Base-by-base conservation (phyloP, 1,140 invertebrate genomes). In the Drosophila rufa region DNA sequence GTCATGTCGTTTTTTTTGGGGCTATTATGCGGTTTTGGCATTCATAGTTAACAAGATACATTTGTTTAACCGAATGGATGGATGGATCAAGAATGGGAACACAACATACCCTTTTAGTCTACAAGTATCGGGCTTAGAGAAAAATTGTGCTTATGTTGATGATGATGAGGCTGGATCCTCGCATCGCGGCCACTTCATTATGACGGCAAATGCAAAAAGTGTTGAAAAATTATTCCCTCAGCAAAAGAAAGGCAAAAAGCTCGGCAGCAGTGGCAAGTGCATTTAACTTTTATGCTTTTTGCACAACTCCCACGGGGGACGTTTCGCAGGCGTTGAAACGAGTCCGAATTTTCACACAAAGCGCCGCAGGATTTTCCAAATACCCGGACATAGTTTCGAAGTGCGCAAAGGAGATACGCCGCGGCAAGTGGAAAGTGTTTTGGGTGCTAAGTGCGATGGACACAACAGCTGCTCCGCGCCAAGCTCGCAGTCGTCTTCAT, bases 161-260 rank as follows among this genome's bases (percentile, higher is more conserved):
- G 36, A 40, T 30, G 38, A 50, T 33, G 60, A 65, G 56, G 45
- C 42, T 45, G 48, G 47, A 48, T 47, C 60, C 60, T 50, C 47
- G 61, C 43, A 50, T 71, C 68, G 69, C 69, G 75, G 70, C 70
- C 85, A 90, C 85, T 89, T 89, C 85, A 90, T 90, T 82, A 85
- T 90, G 85, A 74, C 79, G 75, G 81, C 70, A 85, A 77, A 90
- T 85, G 81, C 81, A 90, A 82, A 79, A 90, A 85, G 66, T 79
- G 85, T 76, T 89, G 81, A 89, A 89, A 89, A 89, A 89, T 84
- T 79, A 89, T 85, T 90, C 85, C 85, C 85, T 90, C 81, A 66
- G 75, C 79, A 69, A 42, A 43, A 15, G 22, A 67, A 60, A 27
- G 36, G 45, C 53, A 60, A 30, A 42, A 76, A 65, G 30, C 43